Evolutionary conservation across 2,888 invertebrate species (phyloP), one percentile per base, ranked within the genome.

Genomic region (Callyntrura guangdongensis): DNA sequence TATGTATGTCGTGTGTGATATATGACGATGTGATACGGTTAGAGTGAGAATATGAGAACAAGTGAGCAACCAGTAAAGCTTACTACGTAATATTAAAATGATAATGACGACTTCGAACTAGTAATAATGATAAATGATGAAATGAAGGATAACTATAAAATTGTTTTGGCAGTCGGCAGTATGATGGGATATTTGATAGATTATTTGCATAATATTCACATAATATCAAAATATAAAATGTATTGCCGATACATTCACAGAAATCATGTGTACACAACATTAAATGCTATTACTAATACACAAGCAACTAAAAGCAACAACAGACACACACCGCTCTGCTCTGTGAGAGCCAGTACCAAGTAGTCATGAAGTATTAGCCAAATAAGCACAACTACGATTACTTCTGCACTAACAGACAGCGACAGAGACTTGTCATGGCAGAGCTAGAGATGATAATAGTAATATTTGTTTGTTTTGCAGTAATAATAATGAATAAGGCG

Each of bases 391-490:
- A 36, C 36, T 74, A 74, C 47, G 47, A 74, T 74, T 17, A 22
- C 20, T 72, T 47, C 2, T 49, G 8, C 72, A 49, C 74, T 20
- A 47, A 74, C 49, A 69, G 3, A 5, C 3, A 53, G 14, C 2
- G 53, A 53, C 14, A 53, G 14, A 53, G 53, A 12, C 36, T 36
- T 36, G 36, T 36, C 74, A 74, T 49, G 53, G 22, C 53, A 77
- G 77, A 74, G 47, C 47, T 2, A 36, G 59, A 5, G 72, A 49
- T 74, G 81, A 81, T 59, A 59, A 14, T 56, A n/a, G 12, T 53
- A n/a, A 36, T 36, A 56, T 79, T 81, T 81, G 53, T 77, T 49
- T 77, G 59, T 59, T 81, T 36, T 81, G 61, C 6, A 59, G 36
- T n/a, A 49, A 49, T 74, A 74, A 53, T 22, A 64, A 64, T 17